Base-by-base conservation (phyloP, 2,797 vertebrate species). In the Parambassis ranga region DNA sequence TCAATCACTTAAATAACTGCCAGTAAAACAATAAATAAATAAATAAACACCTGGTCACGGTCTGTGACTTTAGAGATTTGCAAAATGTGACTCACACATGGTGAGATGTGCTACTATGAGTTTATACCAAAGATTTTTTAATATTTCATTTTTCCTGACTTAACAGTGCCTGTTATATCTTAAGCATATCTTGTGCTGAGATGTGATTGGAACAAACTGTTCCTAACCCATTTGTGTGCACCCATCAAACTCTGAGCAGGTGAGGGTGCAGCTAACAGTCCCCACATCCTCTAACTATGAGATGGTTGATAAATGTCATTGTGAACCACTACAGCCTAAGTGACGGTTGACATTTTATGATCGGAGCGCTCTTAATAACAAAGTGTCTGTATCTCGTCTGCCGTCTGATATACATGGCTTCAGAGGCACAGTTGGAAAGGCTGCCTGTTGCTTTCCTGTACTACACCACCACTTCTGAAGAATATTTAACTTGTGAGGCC, bases 281-380 rank as follows among this genome's bases (percentile, higher is more conserved):
- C 35, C 38, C 15, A 4, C 37, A 75, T 65, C 49, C 52, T 60
- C 35, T 2, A 6, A 23, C 26, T 24, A 9, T 4, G 13, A 69
- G 32, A 55, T 47, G 42, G 20, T 55, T 81, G 68, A 82, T 82
- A 72, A 81, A 81, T 84, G 65, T 50, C 53, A 67, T 16, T 14
- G 65, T 46, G 39, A 65, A 55, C 58, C 30, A 66, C 65, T 61
- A 7, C 52, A 69, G 32, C 48, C 37, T 53, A 65, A 81, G 70
- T 75, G 77, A 81, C 72, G 53, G 70, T 61, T 84, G 81, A 58
- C 81, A 79, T 83, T 81, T 79, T 64, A 70, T 59, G 65, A 77
- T 71, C 53, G 13, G 46, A 41, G 61, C 56, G 37, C 62, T 73
- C 41, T 47, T 38, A 33, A 61, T 48, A 75, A 58, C 69, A 71